Base-by-base conservation (phyloP, 2,888 invertebrate genomes). In the Spisula subtruncata region DNA sequence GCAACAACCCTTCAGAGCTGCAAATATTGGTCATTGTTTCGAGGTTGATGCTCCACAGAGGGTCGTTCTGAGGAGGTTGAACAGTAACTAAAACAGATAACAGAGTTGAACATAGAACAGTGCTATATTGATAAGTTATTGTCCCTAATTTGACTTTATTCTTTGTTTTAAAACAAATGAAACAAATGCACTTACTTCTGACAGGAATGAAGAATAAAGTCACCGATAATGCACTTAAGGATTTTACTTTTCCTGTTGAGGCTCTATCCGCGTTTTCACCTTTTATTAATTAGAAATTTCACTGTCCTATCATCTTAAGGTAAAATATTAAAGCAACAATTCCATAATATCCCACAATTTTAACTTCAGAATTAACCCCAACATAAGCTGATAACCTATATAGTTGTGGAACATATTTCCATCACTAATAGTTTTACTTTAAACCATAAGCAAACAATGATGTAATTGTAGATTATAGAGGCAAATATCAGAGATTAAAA, bases 341-440 rank as follows among this genome's bases (percentile, higher is more conserved):
- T 25, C n/a, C 8, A 8, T 25, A 25, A 25, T 66, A 66, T 66
- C 60, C 60, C 60, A 25, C 1, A 25, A 4, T 25, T 25, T 25
- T 35, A 41, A 20, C 10, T 35, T n/a, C 79, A 18, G n/a, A 79
- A 41, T 79, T 41, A 35, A 35, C 79, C 35, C 18, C 79, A 20
- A 1, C 35, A 18, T 35, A 79, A 46, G 79, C 79, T 48, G 48
- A 48, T 48, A 81, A 46, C 81, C 81, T 25, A 81, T 81, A 35
- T 16, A 32, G 75, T 32, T 10, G 32, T 14, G 12, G n/a, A 79
- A 80, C 79, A 85, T 85, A 56, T 79, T 80, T 85, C 51, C 56
- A 79, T 79, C 85, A 80, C 79, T 85, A 80, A 56, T 79, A 56
- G 85, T 85, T 56, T 85, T 29, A 29, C 79, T 32, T 51, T 18